phyloP scores from a whole-genome alignment of 2,888 invertebrate genomes.

The Geotrupes spiniger region DNA sequence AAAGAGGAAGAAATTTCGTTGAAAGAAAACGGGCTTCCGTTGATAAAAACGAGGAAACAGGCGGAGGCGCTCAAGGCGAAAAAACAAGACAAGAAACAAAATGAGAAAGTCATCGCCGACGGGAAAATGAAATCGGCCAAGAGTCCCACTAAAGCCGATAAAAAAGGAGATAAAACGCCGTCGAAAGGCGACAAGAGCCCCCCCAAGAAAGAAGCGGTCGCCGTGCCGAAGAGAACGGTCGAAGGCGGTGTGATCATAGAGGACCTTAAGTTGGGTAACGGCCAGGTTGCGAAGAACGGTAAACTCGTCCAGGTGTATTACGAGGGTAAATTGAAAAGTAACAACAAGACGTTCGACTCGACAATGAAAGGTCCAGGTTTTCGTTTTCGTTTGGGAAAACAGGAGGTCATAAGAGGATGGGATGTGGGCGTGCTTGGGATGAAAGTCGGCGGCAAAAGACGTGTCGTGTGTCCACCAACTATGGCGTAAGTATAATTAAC shows the following conservation, averaged over 20 bases:
- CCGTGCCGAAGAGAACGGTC: slow-evolving; percentile 55
- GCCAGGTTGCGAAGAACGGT: slow-evolving; percentile 73
- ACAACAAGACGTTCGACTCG: slow-evolving; percentile 86
- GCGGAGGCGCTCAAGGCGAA: slow-evolving; percentile 16
- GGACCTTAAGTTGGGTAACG: slow-evolving; percentile 78
- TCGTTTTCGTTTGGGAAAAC: slow-evolving; percentile 77
- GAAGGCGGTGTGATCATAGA: slow-evolving; percentile 79
- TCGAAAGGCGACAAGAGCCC: slow-evolving; percentile 32
- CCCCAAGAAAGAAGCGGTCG: slow-evolving; percentile 26
- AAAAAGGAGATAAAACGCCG: too few relatives aligned
- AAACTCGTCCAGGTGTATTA: slow-evolving; percentile 79
- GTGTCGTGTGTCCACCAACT: slow-evolving; percentile 76
- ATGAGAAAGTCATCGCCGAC: slow-evolving; percentile 33
- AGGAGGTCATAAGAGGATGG: slow-evolving; percentile 90
- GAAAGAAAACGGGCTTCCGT: slow-evolving; percentile 36
- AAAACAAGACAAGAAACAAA: slow-evolving; percentile 41
- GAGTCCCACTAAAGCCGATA: too few relatives aligned
- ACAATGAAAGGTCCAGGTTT: slow-evolving; percentile 75
- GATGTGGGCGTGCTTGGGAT: slow-evolving; percentile 86
- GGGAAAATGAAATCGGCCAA: too few relatives aligned
- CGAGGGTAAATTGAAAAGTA: slow-evolving; percentile 75
- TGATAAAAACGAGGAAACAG: slow-evolving; percentile 36
- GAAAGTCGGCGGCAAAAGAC: slow-evolving; percentile 91
- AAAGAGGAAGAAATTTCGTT: slow-evolving; percentile 36
- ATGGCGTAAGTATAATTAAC: slow-evolving; percentile 74